Percentiles rank a stretch among this genome's conserved stretches.
Conservation (phyloP, 2,888 invertebrate species). For the Taenaris catops region DNA sequence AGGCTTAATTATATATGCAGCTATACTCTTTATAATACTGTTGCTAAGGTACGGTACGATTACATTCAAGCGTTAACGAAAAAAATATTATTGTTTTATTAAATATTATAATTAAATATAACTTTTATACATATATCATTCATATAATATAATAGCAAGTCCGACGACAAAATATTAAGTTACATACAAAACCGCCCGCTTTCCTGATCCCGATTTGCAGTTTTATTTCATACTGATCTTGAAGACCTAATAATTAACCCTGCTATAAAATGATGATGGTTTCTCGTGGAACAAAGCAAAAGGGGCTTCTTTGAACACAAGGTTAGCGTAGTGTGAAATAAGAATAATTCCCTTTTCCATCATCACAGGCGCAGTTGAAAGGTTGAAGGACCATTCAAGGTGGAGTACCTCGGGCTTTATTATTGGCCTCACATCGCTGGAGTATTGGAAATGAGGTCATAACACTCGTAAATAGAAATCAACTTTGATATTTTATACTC, state of each 20-base stretch:
- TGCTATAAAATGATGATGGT: conserved; percentile 38
- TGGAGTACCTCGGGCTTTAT: conserved; percentile 65
- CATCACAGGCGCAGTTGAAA: conserved; percentile 58
- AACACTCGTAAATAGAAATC: conserved; percentile 23
- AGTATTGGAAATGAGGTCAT: conserved; percentile 66
- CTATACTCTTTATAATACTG: too few relatives aligned
- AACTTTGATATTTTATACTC: conserved; percentile 16
- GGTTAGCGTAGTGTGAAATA: conserved; percentile 53
- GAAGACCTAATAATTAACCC: conserved; percentile 46
- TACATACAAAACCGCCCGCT: conserved; percentile 16
- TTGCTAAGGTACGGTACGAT: too few relatives aligned
- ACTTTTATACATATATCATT: too few relatives aligned
- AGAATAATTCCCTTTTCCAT: conserved; percentile 67
- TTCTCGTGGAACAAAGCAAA: conserved; percentile 47
- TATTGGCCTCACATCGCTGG: conserved; percentile 56
- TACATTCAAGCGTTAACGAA: too few relatives aligned
- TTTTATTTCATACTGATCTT: conserved; percentile 34
- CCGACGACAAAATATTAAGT: too few relatives aligned
- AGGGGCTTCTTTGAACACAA: conserved; percentile 42
- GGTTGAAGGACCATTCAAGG: conserved; percentile 62
- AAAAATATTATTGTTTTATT: too few relatives aligned
- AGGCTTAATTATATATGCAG: too few relatives aligned
- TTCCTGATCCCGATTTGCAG: conserved; percentile 28
- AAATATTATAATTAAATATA: too few relatives aligned
- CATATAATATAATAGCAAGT: too few relatives aligned